These are phyloP conservation scores for Xestobium rufovillosum DNA, from an alignment of 2,888 invertebrate species.

Conservation along the genomic window DNA sequence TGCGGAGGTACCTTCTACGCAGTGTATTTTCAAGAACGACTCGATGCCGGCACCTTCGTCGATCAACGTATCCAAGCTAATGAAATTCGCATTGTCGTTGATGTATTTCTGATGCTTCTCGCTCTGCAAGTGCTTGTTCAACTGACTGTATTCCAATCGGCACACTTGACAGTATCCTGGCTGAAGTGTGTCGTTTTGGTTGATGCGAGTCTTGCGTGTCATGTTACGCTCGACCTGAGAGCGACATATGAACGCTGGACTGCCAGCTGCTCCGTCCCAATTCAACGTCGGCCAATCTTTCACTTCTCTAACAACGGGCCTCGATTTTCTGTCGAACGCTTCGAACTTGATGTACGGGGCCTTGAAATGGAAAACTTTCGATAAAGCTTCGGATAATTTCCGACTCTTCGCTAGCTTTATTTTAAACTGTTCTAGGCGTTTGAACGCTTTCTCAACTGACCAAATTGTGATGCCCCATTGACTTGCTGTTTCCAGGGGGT, in stretches of 20 bases:
- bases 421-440: not conserved
- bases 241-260: slow-evolving; percentile 37
- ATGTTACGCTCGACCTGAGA: slow-evolving; percentile 24
- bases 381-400: too few species aligned
- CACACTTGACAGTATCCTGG: slow-evolving; percentile 76
- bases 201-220: slow-evolving; percentile 35
- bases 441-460: slow-evolving; percentile 44
- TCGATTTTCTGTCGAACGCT: slow-evolving; percentile 53
- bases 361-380: slow-evolving; percentile 54
- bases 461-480: slow-evolving; percentile 48
- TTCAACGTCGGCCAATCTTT: slow-evolving; percentile 55
- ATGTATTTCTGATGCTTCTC: slow-evolving; percentile 68
- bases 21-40: slow-evolving; percentile 57
- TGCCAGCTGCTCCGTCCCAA: slow-evolving; percentile 40
- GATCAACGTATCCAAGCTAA: slow-evolving; percentile 66
- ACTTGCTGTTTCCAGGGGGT: slow-evolving; percentile 48
- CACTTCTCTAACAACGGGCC: slow-evolving; percentile 58
- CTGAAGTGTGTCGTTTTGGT: slow-evolving; percentile 40
- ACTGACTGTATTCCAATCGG: slow-evolving; percentile 62
- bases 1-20: slow-evolving; percentile 44
- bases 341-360: slow-evolving; percentile 68
- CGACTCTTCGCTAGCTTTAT: too few species aligned
- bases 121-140: slow-evolving; percentile 63
- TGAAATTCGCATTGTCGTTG: slow-evolving; percentile 65
- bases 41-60: slow-evolving; percentile 57